Evolutionary conservation across 2,888 invertebrate species (phyloP), one percentile per base, ranked within the genome.

Genomic region (Formica aserva): DNA sequence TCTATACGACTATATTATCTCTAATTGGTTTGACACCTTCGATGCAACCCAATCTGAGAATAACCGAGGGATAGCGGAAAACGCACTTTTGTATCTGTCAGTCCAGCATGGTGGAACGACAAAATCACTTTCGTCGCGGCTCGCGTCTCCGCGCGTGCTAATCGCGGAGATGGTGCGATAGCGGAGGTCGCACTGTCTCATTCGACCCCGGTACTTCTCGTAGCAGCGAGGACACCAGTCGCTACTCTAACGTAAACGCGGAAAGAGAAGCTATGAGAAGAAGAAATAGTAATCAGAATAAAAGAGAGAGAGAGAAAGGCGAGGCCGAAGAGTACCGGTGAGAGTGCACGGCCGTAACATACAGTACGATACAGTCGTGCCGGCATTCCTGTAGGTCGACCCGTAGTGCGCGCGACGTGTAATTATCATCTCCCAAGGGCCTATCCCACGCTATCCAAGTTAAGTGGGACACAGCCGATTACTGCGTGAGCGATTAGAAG

Each of bases 361-460:
- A 90, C 91, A 89, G 87, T 90, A 90, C 90, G 90, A 84, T 88
- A 88, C 87, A 84, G 91, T 88, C 90, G 89, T 91, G 91, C 88
- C 85, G 85, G 91, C 87, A 88, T 90, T 87, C 85, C 88, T 90
- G 90, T 90, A 90, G 90, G 90, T 90, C 90, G 90, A 89, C 84
- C 90, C 90, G 89, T 89, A 90, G 86, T 91, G 90, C 35, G 75
- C 76, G 76, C 92, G 91, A 92, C 91, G 91, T 92, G 91, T 93
- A 93, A 93, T 93, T 93, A 93, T 93, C 92, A 92, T 93, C 93
- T 92, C 92, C 93, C 93, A 93, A 93, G 93, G 93, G 93, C 92
- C 91, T 93, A 93, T 93, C 93, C 92, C 93, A 93, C 93, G 93
- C 93, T 93, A 92, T 91, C 92, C 91, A 75, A 85, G 86, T 86